Evolutionary conservation across 2,113 vertebrate species (phyloP).

Genomic region (Callocephalon fimbriatum): DNA sequence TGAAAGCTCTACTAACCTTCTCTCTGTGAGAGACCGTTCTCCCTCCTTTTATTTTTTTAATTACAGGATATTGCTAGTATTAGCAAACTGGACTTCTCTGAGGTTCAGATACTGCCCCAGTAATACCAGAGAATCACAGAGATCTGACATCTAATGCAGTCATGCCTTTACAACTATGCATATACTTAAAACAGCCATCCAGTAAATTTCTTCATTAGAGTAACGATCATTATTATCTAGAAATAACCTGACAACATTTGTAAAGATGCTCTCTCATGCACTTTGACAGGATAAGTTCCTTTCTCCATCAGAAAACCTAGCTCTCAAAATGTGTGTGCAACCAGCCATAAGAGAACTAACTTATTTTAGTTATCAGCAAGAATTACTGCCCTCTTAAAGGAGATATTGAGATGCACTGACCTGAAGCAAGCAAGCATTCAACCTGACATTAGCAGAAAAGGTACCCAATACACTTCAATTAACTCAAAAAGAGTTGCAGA

Average conservation of each 20-base stretch:
- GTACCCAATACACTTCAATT: neutral
- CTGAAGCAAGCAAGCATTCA: neutral
- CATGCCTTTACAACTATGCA: neutral
- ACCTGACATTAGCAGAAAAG: neutral
- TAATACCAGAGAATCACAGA: neutral
- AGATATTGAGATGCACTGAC: neutral
- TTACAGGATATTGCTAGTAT: neutral
- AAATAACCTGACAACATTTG: neutral
- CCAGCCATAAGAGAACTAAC: neutral
- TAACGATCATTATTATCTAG: neutral
- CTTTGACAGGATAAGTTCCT: neutral
- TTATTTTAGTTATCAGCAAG: neutral
- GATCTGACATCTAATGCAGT: neutral
- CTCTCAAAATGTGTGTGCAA: neutral
- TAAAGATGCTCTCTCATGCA: neutral
- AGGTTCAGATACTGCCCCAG: neutral
- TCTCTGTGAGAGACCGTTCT: neutral
- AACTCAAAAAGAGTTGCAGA: neutral
- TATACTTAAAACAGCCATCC: neutral
- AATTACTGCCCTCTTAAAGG: neutral
- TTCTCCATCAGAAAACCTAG: neutral
- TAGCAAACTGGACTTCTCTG: neutral
- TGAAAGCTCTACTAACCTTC: neutral
- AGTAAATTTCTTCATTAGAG: neutral
- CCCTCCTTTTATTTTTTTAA: neutral